Evolutionary conservation across 2,797 vertebrate species (phyloP), one percentile per base, ranked within the genome.

Genomic region (Brachyrhaphis roseni): DNA sequence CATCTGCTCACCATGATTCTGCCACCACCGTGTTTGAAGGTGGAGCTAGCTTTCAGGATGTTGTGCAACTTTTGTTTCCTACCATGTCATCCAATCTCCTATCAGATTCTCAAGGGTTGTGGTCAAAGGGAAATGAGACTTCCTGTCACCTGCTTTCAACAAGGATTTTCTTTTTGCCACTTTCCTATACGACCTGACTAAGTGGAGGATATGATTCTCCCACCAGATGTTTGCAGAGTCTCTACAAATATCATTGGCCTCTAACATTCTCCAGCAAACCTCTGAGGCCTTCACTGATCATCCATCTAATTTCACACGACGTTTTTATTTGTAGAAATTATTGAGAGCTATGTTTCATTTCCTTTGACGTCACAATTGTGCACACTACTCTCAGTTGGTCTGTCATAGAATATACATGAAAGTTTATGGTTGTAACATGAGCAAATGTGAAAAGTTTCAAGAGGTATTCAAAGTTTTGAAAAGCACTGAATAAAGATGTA

Each of bases 401-500:
- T 41, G 6, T 68, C 8, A 20, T 36, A 26, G 2, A 39, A 39
- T 18, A 10, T 20, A 20, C 16, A 8, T 20, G 8, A 20, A 8
- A 36, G 31, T 64, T 3, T 36, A 36, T 64, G 16, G 59, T 36
- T 64, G 59, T 20, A 64, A 64, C 16, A 36, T 20, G 15, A 36
- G 15, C 59, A 68, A 41, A 68, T 41, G 36, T 68, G 36, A 68
- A 36, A 64, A 20, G 31, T 64, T 31, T 66, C 18, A 23, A 66
- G 34, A 6, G 16, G 34, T 71, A 46, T 78, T 71, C 85, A 84
- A 77, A 78, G 78, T 59, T 31, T 0, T 72, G 26, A 68, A 71
- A 76, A 86, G 88, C 81, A 36, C 18, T 5, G 49, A 46, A 81
- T 78, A 76, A 78, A 46, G 82, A 77, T 76, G 75, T 15, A 31